Base-by-base conservation (phyloP, 2,113 vertebrate species). In the Pygoscelis adeliae region DNA sequence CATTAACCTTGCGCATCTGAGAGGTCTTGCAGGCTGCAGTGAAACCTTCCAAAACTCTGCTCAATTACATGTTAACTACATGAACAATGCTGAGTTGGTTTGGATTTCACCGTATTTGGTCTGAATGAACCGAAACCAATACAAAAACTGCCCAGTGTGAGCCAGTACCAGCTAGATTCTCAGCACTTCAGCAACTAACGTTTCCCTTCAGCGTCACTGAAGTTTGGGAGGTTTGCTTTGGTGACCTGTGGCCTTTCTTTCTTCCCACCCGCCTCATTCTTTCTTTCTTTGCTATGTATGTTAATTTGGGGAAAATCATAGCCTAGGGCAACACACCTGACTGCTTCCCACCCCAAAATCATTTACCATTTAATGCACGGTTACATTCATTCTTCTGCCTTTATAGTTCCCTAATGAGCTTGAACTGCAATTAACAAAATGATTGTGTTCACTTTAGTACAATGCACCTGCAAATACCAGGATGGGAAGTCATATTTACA, bases 341-440 rank as follows among this genome's bases (percentile, higher is more conserved):
- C 83, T 97, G 94, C 85, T 96, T 97, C 93, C 96, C 95, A 97
- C 94, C 95, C 85, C 91, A 97, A 97, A 98, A 97, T 97, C 95
- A 94, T 96, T 96, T 94, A 97, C 97, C 93, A 97, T 97, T 97
- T 98, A 93, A 98, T 95, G 91, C 93, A 97, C 92, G 89, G 89
- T 95, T 97, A 95, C 93, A 95, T 96, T 98, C 97, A 97, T 96
- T 96, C 91, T 97, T 96, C 89, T 97, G 86, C 95, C 92, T 97
- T 98, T 97, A 98, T 89, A 92, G 95, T 97, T 97, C 95, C 96
- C 95, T 98, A 96, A 97, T 97, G 97, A 97, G 97, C 92, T 97
- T 98, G 94, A 97, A 97, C 96, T 97, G 95, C 95, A 96, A 98
- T 98, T 98, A 97, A 97, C 94, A 89, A 97, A 96, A 97, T 96